A percentile compares a stretch with the other conserved stretches of the same genome.
These are phyloP conservation scores for Tachysurus vachellii DNA, from an alignment of 2,113 vertebrate genomes.

Conservation along the genomic window DNA sequence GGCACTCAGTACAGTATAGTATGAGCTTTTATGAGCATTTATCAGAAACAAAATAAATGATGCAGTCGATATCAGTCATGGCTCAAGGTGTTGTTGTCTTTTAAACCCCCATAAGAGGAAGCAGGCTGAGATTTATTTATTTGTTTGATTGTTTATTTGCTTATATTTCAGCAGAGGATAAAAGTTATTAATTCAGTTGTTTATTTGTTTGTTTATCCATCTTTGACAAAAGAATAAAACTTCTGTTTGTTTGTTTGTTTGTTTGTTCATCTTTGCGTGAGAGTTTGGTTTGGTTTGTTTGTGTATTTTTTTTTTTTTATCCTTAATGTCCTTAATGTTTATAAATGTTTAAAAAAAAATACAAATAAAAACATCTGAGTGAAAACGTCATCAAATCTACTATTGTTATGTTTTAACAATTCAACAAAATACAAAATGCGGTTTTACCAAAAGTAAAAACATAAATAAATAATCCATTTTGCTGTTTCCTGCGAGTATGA, in stretches of 20 bases:
- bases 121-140: background rate
- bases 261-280: background rate
- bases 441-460: no score
- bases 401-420: no score
- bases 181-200: background rate
- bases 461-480: background rate
- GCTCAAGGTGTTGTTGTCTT: constrained; percentile 12
- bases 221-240: background rate
- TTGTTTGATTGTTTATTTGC: background rate
- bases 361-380: background rate
- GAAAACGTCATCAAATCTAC: background rate
- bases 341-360: no score
- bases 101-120: background rate
- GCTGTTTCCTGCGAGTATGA: background rate
- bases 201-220: background rate
- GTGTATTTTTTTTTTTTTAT: background rate
- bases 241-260: background rate
- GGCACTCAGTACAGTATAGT: constrained; percentile 52
- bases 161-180: background rate
- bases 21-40: constrained; percentile 37
- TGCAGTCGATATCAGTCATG: constrained; percentile 56
- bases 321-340: no score
- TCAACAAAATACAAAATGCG: no score
- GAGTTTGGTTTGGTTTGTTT: background rate
- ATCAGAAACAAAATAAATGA: constrained; percentile 51